These are phyloP conservation scores for Atherix ibis DNA, from an alignment of 2,888 invertebrate genomes.

Conservation along the genomic window DNA sequence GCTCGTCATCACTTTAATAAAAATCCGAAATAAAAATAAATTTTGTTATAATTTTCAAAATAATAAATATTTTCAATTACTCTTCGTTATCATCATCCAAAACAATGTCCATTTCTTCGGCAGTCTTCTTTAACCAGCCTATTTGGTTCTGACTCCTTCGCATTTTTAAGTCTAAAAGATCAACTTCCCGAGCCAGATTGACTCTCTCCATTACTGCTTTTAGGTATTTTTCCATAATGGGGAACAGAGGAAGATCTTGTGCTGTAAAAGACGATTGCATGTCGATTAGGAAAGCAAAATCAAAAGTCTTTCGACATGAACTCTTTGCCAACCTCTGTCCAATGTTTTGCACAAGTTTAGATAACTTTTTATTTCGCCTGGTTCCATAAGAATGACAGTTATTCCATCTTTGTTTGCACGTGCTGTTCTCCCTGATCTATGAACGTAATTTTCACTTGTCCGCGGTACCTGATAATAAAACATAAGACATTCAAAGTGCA, in stretches of 20 bases:
- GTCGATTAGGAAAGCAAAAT: no score
- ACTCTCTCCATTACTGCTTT: slow-evolving; percentile 56
- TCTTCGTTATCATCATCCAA: slow-evolving; percentile 52
- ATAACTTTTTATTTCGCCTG: slow-evolving; percentile 66
- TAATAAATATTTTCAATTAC: background rate
- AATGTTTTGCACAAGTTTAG: slow-evolving; percentile 68
- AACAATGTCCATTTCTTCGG: slow-evolving; percentile 82
- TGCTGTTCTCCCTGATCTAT: slow-evolving; percentile 92
- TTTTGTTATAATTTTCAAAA: no score
- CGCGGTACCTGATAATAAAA: slow-evolving; percentile 61
- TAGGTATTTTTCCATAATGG: slow-evolving; percentile 45
- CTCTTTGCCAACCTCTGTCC: slow-evolving; percentile 53
- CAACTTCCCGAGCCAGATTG: slow-evolving; percentile 61
- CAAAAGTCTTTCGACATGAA: no score
- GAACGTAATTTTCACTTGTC: slow-evolving; percentile 92
- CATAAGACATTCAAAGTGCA: slow-evolving; percentile 17
- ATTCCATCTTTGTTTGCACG: slow-evolving; percentile 77
- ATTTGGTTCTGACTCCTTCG: slow-evolving; percentile 48
- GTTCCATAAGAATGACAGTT: slow-evolving; percentile 81
- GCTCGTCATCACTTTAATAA: no score
- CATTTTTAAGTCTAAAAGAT: slow-evolving; percentile 52
- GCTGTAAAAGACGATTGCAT: slow-evolving; percentile 43
- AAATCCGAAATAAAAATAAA: background rate
- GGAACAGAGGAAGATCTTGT: slow-evolving; percentile 70
- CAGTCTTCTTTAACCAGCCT: slow-evolving; percentile 76